phyloP scores from a whole-genome alignment of 2,113 vertebrate genomes.

The Cynopterus brachyotis region DNA sequence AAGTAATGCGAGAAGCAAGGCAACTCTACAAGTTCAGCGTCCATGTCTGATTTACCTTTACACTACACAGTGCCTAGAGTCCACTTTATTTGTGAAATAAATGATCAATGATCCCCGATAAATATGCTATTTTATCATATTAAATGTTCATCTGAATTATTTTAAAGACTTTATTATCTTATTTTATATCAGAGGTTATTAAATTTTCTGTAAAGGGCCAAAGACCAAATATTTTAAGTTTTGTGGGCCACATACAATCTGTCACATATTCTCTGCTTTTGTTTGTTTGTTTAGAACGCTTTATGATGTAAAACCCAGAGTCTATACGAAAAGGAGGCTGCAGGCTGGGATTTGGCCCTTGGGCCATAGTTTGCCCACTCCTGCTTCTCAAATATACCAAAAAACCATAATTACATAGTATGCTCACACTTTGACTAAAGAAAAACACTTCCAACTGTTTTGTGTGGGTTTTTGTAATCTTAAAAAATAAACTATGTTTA shows the following conservation, averaged over 20 bases:
- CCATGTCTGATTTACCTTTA: background rate
- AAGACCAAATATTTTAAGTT: background rate
- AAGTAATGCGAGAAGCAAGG: background rate
- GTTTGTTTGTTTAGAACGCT: background rate
- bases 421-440: background rate
- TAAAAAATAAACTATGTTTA: background rate
- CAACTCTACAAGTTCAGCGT: background rate
- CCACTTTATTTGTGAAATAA: background rate
- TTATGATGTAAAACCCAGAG: background rate
- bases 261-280: background rate
- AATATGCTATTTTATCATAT: background rate
- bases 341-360: background rate
- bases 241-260: background rate
- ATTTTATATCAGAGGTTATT: background rate
- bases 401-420: background rate
- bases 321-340: background rate
- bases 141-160: background rate
- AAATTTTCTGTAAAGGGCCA: background rate
- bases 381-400: background rate
- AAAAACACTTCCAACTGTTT: slow-evolving; percentile 25
- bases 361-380: background rate
- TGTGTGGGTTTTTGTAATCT: background rate
- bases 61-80: background rate
- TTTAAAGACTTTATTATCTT: background rate
- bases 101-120: background rate